Conservation (phyloP, 2,113 vertebrate species). For the Carlito syrichta region DNA sequence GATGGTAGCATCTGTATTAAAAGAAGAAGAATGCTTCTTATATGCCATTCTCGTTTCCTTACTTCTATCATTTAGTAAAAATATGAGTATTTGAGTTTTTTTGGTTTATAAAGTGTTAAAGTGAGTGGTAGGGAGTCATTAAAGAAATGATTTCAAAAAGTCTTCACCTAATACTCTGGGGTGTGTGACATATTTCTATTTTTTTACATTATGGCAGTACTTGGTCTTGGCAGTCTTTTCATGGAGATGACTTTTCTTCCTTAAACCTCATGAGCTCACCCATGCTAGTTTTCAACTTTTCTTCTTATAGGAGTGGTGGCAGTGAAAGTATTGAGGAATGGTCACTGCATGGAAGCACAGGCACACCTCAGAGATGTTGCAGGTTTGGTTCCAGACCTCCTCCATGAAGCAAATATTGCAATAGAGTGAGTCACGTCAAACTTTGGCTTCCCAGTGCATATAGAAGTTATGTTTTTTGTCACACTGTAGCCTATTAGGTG, state of each 20-base stretch:
- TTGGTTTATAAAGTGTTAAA: too few relatives aligned
- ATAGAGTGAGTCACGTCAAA: neutral
- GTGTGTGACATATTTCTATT: neutral
- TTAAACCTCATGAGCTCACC: too few relatives aligned
- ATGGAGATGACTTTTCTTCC: neutral
- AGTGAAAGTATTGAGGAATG: neutral
- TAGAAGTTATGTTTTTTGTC: neutral
- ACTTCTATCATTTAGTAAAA: neutral
- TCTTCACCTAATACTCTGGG: neutral
- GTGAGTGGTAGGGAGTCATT: neutral
- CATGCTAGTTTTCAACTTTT: neutral
- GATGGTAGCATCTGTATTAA: neutral
- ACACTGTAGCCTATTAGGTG: neutral
- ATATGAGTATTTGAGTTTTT: too few relatives aligned
- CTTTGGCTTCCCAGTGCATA: neutral
- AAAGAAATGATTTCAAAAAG: neutral
- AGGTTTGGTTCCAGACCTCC: neutral
- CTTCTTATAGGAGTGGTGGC: neutral
- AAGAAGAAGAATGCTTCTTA: neutral
- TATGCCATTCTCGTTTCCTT: neutral
- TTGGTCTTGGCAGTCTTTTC: neutral
- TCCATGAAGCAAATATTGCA: neutral
- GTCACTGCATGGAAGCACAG: neutral
- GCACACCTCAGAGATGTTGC: neutral
- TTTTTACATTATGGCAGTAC: neutral